These are phyloP conservation scores for Sepioteuthis lessoniana DNA, from an alignment of 2,888 invertebrate species.

Conservation along the genomic window DNA sequence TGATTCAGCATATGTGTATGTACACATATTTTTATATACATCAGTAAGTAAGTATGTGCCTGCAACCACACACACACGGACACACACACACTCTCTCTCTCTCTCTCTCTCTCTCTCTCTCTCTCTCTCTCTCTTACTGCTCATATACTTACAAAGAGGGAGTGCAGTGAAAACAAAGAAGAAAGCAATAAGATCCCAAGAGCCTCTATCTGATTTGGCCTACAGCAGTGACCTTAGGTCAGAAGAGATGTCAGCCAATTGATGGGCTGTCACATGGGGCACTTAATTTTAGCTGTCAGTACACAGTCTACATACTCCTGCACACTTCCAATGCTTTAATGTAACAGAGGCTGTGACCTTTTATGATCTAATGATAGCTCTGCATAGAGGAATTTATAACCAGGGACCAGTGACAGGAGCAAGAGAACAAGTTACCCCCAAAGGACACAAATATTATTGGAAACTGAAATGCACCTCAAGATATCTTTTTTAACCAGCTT, in stretches of 20 bases:
- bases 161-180: not conserved
- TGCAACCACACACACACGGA: too few species aligned
- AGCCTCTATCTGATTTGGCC: constrained; percentile 13
- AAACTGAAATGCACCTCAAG: not conserved
- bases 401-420: not conserved
- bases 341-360: not conserved
- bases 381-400: constrained; percentile 18
- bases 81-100: too few species aligned
- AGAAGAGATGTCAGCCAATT: not conserved
- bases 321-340: constrained; percentile 15
- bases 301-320: not conserved
- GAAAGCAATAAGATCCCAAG: not conserved
- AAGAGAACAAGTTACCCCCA: not conserved
- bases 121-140: too few species aligned
- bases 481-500: not conserved
- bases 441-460: not conserved
- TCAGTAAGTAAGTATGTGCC: not conserved
- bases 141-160: not conserved
- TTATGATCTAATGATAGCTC: constrained; percentile 18
- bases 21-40: not conserved
- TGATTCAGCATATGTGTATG: not conserved
- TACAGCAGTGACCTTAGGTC: not conserved
- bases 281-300: constrained; percentile 23
- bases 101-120: too few species aligned
- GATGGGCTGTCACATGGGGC: constrained; percentile 8